Evolutionary conservation across 2,888 invertebrate species (phyloP).

Genomic region (Cheilosia variabilis): DNA sequence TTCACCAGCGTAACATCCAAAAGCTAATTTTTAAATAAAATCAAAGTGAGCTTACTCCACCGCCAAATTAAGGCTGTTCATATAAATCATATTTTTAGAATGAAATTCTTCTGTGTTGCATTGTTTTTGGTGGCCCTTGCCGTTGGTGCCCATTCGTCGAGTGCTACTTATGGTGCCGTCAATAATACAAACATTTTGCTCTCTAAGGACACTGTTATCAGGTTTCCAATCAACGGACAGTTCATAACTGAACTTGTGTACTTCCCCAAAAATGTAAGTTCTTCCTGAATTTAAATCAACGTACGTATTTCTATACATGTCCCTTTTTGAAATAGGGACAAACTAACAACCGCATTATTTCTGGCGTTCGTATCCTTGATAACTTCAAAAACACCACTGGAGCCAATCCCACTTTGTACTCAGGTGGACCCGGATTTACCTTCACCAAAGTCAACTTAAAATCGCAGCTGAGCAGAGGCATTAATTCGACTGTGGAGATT

Average conservation of each 20-base stretch:
- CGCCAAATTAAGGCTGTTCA: not conserved
- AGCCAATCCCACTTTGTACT: conserved; percentile 51
- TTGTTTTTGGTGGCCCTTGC: conserved; percentile 36
- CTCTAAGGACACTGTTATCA: conserved; percentile 32
- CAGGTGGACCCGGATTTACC: conserved; percentile 59
- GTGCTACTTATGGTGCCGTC: conserved; percentile 44
- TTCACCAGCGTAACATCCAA: not conserved
- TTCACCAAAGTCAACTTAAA: conserved; percentile 48
- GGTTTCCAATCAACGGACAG: conserved; percentile 28
- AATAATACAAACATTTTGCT: conserved; percentile 20
- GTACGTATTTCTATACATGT: not conserved
- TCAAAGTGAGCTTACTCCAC: not conserved
- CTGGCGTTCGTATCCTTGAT: conserved; percentile 50
- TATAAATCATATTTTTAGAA: conserved; percentile 4
- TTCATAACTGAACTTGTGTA: conserved; percentile 24
- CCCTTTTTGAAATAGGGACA: conserved; percentile 34
- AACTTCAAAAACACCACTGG: conserved; percentile 51
- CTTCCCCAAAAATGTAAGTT: conserved; percentile 53
- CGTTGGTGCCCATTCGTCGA: conserved; percentile 27
- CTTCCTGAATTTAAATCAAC: not conserved
- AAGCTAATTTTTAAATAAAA: not conserved
- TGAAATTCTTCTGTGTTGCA: conserved; percentile 33
- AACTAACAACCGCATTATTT: conserved; percentile 41
- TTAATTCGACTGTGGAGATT: conserved; percentile 54
- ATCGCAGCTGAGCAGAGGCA: conserved; percentile 42